Base-by-base conservation (phyloP, 2,797 vertebrate genomes). In the Trichosurus vulpecula region DNA sequence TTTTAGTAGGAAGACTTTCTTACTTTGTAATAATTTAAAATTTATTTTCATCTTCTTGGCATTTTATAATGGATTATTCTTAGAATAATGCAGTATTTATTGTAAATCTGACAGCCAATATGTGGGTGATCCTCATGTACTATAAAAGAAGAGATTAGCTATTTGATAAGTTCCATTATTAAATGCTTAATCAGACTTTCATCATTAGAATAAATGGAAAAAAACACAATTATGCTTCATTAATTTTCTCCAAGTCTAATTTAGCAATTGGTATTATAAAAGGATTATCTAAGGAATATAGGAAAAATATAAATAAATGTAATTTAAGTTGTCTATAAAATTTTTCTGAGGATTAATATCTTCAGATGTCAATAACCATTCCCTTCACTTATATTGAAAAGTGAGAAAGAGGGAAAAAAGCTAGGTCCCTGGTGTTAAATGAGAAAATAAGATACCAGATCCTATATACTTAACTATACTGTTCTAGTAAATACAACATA, bases 11-110 rank as follows among this genome's bases (percentile, higher is more conserved):
- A 93, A 25, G 92, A 90, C 54, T 93, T 92, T 97, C 97, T 90
- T 97, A 95, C 66, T 94, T 91, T 97, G 92, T 96, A 97, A 95
- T 94, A 96, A 96, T 97, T 94, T 95, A 95, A 96, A 91, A 97
- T 96, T 81, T 91, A 97, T 95, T 96, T 90, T 94, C 96, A 97
- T 94, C 95, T 30, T 27, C 74, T 96, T 97, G 96, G 29, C 5
- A 97, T 95, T 96, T 97, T 57, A 95, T n/a, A 95, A 95, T 54
- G 22, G 58, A 94, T 96, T 94, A 94, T 93, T 97, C 89, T 94
- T 93, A 96, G 95, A 90, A 96, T 96, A 97, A 95, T 92, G 53
- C 94, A 96, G 52, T 94, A 96, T 96, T 97, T 98, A 96, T 97
- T 97, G 97, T 52, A 94, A 2, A 96, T 90, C 91, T 97, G 94